These are phyloP conservation scores for Coelogynopora nodosa DNA, from an alignment of 2,888 invertebrate genomes.

Conservation along the genomic window DNA sequence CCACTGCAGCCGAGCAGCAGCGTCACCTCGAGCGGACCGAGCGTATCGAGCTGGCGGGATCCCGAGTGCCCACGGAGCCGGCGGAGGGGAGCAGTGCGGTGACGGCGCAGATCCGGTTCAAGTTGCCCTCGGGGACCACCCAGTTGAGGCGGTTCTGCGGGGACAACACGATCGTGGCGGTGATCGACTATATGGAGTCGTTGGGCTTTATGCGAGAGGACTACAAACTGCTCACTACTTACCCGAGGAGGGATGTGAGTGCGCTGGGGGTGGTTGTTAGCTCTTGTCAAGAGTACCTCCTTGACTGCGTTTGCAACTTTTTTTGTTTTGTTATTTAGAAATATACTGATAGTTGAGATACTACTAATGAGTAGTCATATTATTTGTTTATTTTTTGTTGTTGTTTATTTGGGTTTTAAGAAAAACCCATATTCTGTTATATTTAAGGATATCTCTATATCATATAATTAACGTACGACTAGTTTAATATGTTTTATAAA, in stretches of 20 bases:
- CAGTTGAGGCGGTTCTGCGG: conserved; percentile 26
- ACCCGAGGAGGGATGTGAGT: conserved; percentile 43
- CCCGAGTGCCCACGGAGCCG: conserved; percentile 12
- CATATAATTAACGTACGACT: too few species aligned
- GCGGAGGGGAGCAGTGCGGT: background rate
- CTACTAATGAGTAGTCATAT: too few species aligned
- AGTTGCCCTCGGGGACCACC: background rate
- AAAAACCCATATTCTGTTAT: too few species aligned
- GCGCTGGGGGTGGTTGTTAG: background rate
- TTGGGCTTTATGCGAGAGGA: conserved; percentile 36
- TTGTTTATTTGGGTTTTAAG: too few species aligned
- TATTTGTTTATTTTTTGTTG: too few species aligned
- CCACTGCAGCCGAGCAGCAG: conserved; percentile 27
- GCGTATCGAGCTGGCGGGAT: background rate
- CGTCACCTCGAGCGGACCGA: background rate
- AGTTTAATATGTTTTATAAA: too few species aligned
- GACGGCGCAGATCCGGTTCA: conserved; percentile 9
- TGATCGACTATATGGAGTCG: conserved; percentile 41
- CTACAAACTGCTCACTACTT: conserved; percentile 44
- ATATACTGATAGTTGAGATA: too few species aligned
- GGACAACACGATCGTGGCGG: background rate
- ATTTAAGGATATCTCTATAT: background rate
- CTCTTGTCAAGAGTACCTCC: too few species aligned
- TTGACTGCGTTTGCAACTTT: too few species aligned
- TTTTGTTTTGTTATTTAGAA: background rate